Base-by-base conservation (phyloP, 2,888 invertebrate species). In the Portevinia maculata region DNA sequence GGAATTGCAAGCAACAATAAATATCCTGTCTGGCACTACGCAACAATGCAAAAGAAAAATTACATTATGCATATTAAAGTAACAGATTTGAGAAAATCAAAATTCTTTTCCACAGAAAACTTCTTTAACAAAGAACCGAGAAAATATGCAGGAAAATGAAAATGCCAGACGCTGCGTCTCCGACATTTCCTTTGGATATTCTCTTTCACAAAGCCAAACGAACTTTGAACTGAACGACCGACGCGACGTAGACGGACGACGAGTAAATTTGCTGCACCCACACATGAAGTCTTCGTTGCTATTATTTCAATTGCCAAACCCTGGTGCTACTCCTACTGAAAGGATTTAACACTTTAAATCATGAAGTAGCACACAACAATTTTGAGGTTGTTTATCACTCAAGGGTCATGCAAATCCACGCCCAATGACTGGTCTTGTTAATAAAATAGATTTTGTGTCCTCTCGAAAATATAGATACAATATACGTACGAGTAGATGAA, bases 61-160 rank as follows among this genome's bases (percentile, higher is more conserved):
- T 81, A 57, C 75, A 70, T 70, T 81, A 70, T 81, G 70, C 81
- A 76, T 81, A 65, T 76, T 65, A 70, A 46, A 81, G 52, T 55
- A 74, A 67, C 74, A 62, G 13, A 52, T 15, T 57, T n/a, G 13
- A 19, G 17, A 62, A 62, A 69, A 62, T 69, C 69, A 62, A 79
- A 79, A 44, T 55, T 46, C 24, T 50, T 69, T 57, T 48, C 15
- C 59, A 59, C 17, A 48, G n/a, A 39, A 67, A 57, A 15, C 1
- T 2, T 32, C 5, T 46, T 11, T 9, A 28, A 78, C 76, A 78
- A 70, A 57, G 76, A 62, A 64, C 44, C 50, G 57, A 71, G 39
- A 57, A 70, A 78, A 48, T 59, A 59, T 59, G 39, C 6, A 55
- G 57, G 24, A 39, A 30, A 41, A 48, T 24, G 17, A 30, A 30